Percentiles rank a stretch among this genome's conserved stretches.
Evolutionary conservation across 2,797 vertebrate genomes (phyloP).

Genomic region (Loris lydekkerianus): DNA sequence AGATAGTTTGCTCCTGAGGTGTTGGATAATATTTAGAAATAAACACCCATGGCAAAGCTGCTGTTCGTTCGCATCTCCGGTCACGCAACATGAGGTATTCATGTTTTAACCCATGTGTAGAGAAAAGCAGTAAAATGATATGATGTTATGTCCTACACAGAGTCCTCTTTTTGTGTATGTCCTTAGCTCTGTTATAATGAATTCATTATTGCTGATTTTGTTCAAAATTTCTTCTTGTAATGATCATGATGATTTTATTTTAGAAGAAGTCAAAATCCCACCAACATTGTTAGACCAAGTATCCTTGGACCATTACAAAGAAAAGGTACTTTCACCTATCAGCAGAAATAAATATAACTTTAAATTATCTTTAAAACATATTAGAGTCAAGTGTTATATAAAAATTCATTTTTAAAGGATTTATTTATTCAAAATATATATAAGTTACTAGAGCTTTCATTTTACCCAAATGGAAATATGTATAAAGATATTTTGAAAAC

Average conservation of each 20-base stretch:
- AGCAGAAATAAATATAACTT: background rate
- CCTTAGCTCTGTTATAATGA: slow-evolving; percentile 62
- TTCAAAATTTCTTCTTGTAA: slow-evolving; percentile 61
- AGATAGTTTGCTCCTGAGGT: background rate
- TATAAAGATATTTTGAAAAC: slow-evolving; percentile 52
- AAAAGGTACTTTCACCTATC: slow-evolving; percentile 90
- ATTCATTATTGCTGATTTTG: slow-evolving; percentile 28
- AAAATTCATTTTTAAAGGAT: slow-evolving; percentile 44
- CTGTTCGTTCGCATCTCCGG: too few relatives aligned
- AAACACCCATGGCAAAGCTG: too few relatives aligned
- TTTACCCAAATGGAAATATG: slow-evolving; percentile 13
- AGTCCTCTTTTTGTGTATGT: slow-evolving; percentile 11
- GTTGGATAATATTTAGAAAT: too few relatives aligned
- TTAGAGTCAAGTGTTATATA: slow-evolving; percentile 49
- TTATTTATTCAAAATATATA: slow-evolving; percentile 53
- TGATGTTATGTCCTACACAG: background rate
- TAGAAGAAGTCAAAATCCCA: slow-evolving; percentile 94
- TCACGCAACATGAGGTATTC: background rate
- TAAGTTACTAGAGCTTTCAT: slow-evolving; percentile 34
- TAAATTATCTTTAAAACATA: slow-evolving; percentile 52
- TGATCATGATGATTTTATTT: slow-evolving; percentile 70
- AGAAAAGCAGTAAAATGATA: slow-evolving; percentile 45
- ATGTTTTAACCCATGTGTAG: slow-evolving; percentile 43
- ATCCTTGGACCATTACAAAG: slow-evolving; percentile 94
- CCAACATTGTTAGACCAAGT: slow-evolving; percentile 94